Evolutionary conservation across 2,113 vertebrate species (phyloP).

Genomic region (Neogobius melanostomus): DNA sequence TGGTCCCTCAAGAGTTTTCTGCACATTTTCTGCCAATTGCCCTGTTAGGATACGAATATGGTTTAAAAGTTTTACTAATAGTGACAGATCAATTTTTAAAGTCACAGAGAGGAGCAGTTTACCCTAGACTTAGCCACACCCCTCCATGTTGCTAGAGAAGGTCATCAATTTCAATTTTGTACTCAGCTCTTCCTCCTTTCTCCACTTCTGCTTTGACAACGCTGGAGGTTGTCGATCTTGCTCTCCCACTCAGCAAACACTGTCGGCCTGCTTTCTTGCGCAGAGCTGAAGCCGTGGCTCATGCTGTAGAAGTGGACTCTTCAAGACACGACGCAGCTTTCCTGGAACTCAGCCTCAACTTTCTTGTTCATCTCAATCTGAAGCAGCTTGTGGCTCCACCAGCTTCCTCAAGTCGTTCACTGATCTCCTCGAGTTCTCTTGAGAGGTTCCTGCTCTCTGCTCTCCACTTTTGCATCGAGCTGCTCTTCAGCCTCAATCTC

Average conservation of each 20-base stretch:
- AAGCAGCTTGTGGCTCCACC: conserved; percentile 68
- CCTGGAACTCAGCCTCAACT: conserved; percentile 66
- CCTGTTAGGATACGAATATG: conserved; percentile 54
- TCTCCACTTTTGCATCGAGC: conserved; percentile 83
- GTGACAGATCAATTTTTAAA: no score
- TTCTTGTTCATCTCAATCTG: conserved; percentile 76
- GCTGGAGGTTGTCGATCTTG: conserved; percentile 69
- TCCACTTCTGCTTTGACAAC: conserved; percentile 68
- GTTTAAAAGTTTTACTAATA: background rate
- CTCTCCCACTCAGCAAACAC: conserved; percentile 61
- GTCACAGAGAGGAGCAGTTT: no score
- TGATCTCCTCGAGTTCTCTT: conserved; percentile 87
- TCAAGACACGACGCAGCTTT: conserved; percentile 70
- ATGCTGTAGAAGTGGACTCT: conserved; percentile 70
- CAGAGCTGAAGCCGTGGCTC: conserved; percentile 69
- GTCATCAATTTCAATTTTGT: conserved; percentile 70
- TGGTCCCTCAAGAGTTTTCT: conserved; percentile 89
- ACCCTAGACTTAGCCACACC: conserved; percentile 80
- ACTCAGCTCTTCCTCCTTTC: conserved; percentile 70
- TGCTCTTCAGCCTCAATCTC: conserved; percentile 88
- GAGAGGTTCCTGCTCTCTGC: conserved; percentile 81
- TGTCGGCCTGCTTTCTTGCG: conserved; percentile 70
- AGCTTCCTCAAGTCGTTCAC: conserved; percentile 75
- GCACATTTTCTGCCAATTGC: conserved; percentile 88
- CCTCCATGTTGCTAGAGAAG: conserved; percentile 68